Percentiles rank a stretch among this genome's conserved stretches.
Evolutionary conservation across 2,888 invertebrate species (phyloP).

Genomic region (Andrena trimmerana): DNA sequence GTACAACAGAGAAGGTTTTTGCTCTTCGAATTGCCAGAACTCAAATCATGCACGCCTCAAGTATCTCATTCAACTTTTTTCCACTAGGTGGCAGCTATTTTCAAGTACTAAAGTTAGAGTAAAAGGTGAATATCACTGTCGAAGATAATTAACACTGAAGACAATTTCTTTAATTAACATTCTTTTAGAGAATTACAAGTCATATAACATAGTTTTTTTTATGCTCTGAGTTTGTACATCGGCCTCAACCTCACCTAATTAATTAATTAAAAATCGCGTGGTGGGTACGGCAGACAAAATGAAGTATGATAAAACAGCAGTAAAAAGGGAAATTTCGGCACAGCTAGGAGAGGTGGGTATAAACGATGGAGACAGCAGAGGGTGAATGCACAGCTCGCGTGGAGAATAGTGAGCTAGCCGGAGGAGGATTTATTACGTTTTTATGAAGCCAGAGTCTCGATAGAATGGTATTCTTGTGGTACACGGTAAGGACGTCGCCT

Average conservation of each 20-base stretch:
- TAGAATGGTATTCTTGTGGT: conserved; percentile 70
- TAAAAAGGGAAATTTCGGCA: not conserved
- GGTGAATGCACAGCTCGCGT: not conserved
- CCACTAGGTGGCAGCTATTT: not conserved
- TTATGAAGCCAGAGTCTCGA: conserved; percentile 71
- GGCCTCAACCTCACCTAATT: too few relatives aligned
- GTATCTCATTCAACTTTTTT: not conserved
- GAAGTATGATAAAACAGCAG: too few relatives aligned
- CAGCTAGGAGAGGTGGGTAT: not conserved
- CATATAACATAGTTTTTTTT: too few relatives aligned
- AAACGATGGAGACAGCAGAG: not conserved
- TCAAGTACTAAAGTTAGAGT: not conserved
- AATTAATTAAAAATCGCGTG: too few relatives aligned
- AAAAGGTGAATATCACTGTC: too few relatives aligned
- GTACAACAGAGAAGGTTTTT: not conserved
- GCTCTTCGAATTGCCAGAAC: not conserved
- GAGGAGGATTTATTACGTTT: conserved; percentile 75
- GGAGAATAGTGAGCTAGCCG: conserved; percentile 25
- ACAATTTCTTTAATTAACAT: too few relatives aligned
- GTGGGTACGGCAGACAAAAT: too few relatives aligned
- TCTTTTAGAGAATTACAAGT: too few relatives aligned
- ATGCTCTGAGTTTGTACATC: too few relatives aligned
- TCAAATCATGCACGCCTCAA: not conserved
- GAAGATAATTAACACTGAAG: too few relatives aligned
- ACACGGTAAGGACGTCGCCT: conserved; percentile 47